These are phyloP conservation scores for Panzeria rudis DNA, from an alignment of 2,888 invertebrate genomes.

Conservation along the genomic window DNA sequence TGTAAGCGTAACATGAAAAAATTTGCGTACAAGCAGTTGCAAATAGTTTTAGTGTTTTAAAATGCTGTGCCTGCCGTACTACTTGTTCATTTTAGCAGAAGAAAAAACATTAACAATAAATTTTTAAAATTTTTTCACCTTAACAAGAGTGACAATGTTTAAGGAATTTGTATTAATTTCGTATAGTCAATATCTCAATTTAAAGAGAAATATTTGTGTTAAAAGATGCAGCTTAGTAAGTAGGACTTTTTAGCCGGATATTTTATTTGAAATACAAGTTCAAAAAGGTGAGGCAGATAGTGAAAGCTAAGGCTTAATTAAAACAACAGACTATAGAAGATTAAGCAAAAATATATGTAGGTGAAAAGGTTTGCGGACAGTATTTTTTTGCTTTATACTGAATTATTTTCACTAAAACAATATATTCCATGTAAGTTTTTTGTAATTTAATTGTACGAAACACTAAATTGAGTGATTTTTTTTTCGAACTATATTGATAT, in stretches of 20 bases:
- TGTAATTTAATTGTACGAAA: too few species aligned
- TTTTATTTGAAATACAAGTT: background rate
- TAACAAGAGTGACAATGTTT: constrained; percentile 45
- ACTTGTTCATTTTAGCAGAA: background rate
- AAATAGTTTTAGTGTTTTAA: constrained; percentile 61
- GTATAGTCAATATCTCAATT: constrained; percentile 33
- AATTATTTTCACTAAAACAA: too few species aligned
- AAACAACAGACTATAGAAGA: too few species aligned
- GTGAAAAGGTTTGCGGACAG: too few species aligned
- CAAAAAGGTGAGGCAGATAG: background rate
- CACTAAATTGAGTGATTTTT: too few species aligned
- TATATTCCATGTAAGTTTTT: too few species aligned
- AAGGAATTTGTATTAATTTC: constrained; percentile 56
- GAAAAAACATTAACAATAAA: constrained; percentile 52
- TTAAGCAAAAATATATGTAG: too few species aligned
- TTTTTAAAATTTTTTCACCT: constrained; percentile 64
- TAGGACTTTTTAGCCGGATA: too few species aligned
- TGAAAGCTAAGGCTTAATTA: too few species aligned
- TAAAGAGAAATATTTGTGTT: constrained; percentile 8
- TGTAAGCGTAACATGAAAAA: constrained; percentile 43
- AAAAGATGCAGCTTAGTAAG: background rate
- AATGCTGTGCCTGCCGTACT: constrained; percentile 23
- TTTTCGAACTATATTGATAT: too few species aligned
- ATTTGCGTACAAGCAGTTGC: constrained; percentile 72
- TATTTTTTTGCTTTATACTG: too few species aligned